Evolutionary conservation across 2,888 invertebrate species (phyloP).

Genomic region (Gymnocheta viridis): DNA sequence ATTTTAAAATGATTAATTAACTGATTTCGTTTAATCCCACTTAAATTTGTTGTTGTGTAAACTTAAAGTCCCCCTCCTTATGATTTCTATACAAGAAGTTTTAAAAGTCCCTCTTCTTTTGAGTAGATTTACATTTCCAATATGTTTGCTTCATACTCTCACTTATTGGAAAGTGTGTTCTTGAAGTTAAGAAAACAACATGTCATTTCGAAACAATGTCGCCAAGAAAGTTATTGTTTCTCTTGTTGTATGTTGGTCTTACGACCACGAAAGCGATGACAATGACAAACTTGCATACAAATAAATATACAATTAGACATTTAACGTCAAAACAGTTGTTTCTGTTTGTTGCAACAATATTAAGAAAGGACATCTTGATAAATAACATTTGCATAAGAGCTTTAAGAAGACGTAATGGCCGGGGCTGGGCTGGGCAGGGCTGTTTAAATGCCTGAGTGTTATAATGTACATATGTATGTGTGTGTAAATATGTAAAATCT

Average conservation of each 20-base stretch:
- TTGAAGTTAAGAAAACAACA: conserved; percentile 56
- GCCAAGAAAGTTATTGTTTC: conserved; percentile 61
- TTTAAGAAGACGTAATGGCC: conserved; percentile 5
- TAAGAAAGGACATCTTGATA: conserved; percentile 49
- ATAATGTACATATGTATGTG: not conserved
- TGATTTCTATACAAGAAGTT: not conserved
- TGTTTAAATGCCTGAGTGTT: not conserved
- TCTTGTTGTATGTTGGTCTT: conserved; percentile 26
- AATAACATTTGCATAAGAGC: conserved; percentile 53
- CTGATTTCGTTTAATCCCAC: not conserved
- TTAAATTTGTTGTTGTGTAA: not conserved
- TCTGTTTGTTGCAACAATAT: conserved; percentile 34
- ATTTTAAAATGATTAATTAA: too few species aligned
- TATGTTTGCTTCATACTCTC: not conserved
- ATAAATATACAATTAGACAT: conserved; percentile 27
- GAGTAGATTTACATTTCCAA: not conserved
- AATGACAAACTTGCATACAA: conserved; percentile 17
- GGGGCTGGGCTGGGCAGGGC: not conserved
- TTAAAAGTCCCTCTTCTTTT: not conserved
- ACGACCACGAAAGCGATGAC: conserved; percentile 32
- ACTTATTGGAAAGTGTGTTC: conserved; percentile 46
- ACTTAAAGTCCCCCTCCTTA: too few species aligned
- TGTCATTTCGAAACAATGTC: conserved; percentile 61
- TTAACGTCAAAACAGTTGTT: conserved; percentile 29
- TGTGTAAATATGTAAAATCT: not conserved